Percentiles rank a stretch among this genome's conserved stretches.
phyloP scores from a whole-genome alignment of 2,888 invertebrate genomes.

The Parelbella ahira region DNA sequence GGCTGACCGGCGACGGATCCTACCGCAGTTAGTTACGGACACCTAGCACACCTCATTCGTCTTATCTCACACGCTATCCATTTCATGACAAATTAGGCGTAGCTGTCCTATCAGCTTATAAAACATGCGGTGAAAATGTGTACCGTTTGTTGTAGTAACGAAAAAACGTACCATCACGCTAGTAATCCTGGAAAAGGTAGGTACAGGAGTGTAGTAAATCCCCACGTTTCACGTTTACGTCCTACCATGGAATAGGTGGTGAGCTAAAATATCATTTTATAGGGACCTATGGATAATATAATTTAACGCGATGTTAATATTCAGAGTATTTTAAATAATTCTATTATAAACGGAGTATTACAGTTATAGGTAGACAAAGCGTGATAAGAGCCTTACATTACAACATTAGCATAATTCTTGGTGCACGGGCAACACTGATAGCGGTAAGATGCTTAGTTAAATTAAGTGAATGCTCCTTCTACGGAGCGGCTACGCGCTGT shows the following conservation, averaged over 20 bases:
- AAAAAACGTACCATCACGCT: too few relatives aligned
- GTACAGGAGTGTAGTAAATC: too few relatives aligned
- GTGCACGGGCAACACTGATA: constrained; percentile 70
- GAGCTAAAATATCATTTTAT: too few relatives aligned
- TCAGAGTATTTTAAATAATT: neutral
- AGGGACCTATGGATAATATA: too few relatives aligned
- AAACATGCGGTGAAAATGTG: too few relatives aligned
- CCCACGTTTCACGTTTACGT: too few relatives aligned
- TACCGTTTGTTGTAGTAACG: too few relatives aligned
- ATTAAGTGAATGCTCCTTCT: constrained; percentile 56
- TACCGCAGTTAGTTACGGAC: constrained; percentile 29
- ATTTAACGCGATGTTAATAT: too few relatives aligned
- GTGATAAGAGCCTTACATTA: constrained; percentile 73
- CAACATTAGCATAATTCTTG: constrained; percentile 69
- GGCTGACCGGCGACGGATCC: constrained; percentile 28
- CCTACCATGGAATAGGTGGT: too few relatives aligned
- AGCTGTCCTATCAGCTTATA: constrained; percentile 65
- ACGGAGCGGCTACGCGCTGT: constrained; percentile 40
- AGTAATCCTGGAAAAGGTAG: too few relatives aligned
- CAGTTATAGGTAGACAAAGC: constrained; percentile 59
- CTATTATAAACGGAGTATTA: constrained; percentile 7
- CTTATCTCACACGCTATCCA: constrained; percentile 59
- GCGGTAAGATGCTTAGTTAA: constrained; percentile 77
- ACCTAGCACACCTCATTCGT: constrained; percentile 64
- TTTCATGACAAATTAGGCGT: constrained; percentile 81